phyloP scores from a whole-genome alignment of 2,797 vertebrate species.

The Poeciliopsis infans region DNA sequence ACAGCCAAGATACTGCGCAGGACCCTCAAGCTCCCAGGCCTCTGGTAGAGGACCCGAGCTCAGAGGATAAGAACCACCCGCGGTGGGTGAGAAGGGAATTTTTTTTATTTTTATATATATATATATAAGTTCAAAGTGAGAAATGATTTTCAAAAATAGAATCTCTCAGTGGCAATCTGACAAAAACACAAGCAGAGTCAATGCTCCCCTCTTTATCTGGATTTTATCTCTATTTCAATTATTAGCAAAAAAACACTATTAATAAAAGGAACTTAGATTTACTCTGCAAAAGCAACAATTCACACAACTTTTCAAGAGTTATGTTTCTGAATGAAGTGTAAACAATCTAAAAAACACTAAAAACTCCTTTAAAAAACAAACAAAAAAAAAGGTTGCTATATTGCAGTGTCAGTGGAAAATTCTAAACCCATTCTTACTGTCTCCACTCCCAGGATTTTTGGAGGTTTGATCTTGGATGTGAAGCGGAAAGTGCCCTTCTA shows the following conservation, averaged over 20 bases:
- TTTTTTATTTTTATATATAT: too few species aligned
- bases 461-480: conserved; percentile 93
- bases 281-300: background rate
- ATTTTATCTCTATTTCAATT: background rate
- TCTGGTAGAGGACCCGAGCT: too few species aligned
- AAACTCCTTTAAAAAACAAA: background rate
- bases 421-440: conserved; percentile 1
- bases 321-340: background rate
- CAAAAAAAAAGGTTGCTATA: background rate
- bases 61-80: too few species aligned
- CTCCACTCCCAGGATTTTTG: conserved; percentile 86
- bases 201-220: background rate
- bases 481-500: conserved; percentile 95
- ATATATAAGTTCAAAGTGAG: conserved; percentile 28
- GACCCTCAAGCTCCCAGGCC: too few species aligned
- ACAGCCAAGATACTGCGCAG: too few species aligned
- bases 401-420: background rate
- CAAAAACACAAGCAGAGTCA: conserved; percentile 5
- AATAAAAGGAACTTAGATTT: background rate
- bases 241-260: background rate
- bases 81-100: too few species aligned
- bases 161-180: conserved; percentile 9
- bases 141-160: conserved; percentile 52
- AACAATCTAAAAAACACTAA: background rate
- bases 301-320: background rate